Conservation (phyloP, 2,113 vertebrate species). For the Pitta sordida region DNA sequence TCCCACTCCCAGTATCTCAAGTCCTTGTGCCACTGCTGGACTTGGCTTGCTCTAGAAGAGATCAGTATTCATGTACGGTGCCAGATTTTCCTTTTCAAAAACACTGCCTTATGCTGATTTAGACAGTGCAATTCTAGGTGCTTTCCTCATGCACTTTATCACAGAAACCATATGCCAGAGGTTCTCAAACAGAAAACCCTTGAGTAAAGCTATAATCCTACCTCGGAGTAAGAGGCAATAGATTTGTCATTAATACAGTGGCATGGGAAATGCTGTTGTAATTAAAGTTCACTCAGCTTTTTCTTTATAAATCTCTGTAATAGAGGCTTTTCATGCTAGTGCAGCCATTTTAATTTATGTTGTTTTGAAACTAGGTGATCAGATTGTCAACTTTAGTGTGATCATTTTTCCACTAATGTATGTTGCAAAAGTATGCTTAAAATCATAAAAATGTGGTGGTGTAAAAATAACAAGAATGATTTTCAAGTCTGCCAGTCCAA, state of each 20-base stretch:
- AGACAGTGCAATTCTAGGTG: background rate
- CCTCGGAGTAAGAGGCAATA: conserved; percentile 34
- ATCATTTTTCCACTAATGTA: background rate
- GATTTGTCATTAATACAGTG: conserved; percentile 6
- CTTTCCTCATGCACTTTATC: background rate
- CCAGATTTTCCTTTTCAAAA: background rate
- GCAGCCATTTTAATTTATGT: conserved; percentile 31
- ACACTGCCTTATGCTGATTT: background rate
- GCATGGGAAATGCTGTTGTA: conserved; percentile 37
- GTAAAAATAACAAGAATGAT: background rate
- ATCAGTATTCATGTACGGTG: background rate
- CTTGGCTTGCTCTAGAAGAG: background rate
- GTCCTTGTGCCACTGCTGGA: background rate
- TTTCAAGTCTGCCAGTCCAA: background rate
- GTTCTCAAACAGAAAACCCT: conserved; percentile 25
- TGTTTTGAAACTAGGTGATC: conserved; percentile 28
- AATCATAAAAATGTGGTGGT: background rate
- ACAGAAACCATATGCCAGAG: background rate
- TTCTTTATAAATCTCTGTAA: conserved; percentile 30
- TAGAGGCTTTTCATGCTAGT: background rate
- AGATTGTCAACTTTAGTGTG: conserved; percentile 1
- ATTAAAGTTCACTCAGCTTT: conserved; percentile 48
- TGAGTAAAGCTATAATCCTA: conserved; percentile 48
- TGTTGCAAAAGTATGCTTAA: background rate
- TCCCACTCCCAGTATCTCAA: background rate